Conservation (phyloP, 1,140 invertebrate genomes). For the Nasonia longicornis region DNA sequence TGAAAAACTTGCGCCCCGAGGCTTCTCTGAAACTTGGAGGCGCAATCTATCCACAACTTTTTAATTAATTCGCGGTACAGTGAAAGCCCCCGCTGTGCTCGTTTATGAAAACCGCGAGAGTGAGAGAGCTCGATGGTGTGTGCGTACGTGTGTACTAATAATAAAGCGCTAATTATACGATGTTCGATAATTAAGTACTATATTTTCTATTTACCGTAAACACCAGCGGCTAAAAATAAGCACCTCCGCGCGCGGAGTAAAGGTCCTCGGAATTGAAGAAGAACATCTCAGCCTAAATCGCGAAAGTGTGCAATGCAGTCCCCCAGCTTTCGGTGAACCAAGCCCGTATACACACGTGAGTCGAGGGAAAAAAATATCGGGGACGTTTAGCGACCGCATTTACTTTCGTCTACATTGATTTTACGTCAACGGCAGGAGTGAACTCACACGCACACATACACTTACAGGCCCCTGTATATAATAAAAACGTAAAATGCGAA, state of each 20-base stretch:
- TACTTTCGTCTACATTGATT: slow-evolving; percentile 22
- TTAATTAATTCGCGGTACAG: neutral
- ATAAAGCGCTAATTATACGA: neutral
- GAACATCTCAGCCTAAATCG: neutral
- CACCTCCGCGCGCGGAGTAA: neutral
- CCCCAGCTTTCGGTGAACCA: too few relatives aligned
- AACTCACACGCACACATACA: neutral
- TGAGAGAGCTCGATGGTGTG: neutral
- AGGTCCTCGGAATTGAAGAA: neutral
- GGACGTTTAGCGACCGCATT: neutral
- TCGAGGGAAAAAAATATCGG: neutral
- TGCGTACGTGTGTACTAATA: neutral
- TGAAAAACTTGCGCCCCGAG: neutral
- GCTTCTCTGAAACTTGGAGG: neutral
- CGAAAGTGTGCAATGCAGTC: too few relatives aligned
- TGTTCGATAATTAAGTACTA: neutral
- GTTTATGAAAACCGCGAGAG: neutral
- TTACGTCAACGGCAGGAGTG: slow-evolving; percentile 20
- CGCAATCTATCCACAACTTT: neutral
- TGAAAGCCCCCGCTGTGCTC: neutral
- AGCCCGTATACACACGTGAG: too few relatives aligned
- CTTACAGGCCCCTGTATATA: neutral
- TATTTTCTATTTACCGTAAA: neutral
- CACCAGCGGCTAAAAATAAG: neutral
- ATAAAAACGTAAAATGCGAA: neutral